phyloP scores from a whole-genome alignment of 2,797 vertebrate genomes.

The Psittacula derbiana region DNA sequence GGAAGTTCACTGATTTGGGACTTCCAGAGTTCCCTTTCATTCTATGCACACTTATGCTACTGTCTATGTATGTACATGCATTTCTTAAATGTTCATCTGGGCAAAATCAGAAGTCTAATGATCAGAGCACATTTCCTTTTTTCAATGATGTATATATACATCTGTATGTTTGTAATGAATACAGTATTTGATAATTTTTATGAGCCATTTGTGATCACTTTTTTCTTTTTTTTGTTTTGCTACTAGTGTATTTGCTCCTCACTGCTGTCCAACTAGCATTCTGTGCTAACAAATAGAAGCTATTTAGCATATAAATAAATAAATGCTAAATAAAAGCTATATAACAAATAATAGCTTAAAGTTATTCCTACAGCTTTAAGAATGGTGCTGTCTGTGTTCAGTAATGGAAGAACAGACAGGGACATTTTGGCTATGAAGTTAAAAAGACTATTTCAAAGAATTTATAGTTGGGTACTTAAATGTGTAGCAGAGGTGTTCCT shows the following conservation, averaged over 20 bases:
- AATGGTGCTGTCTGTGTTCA: background rate
- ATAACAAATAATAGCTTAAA: background rate
- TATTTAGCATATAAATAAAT: background rate
- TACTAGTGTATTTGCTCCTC: background rate
- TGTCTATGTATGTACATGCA: background rate
- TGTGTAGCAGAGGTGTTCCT: background rate
- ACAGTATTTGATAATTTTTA: background rate
- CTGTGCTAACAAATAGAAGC: background rate
- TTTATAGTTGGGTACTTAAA: background rate
- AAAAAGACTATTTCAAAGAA: background rate
- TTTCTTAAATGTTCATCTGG: background rate
- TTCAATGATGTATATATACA: background rate
- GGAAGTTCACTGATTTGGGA: background rate
- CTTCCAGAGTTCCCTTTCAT: background rate
- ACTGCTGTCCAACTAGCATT: background rate
- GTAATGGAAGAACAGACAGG: background rate
- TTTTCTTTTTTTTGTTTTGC: background rate
- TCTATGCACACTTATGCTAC: background rate
- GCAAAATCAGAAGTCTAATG: background rate
- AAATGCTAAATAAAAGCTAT: background rate
- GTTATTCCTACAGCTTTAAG: background rate
- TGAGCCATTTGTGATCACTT: background rate
- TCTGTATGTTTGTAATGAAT: background rate
- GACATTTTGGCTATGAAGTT: background rate
- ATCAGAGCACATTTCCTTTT: background rate